Base-by-base conservation (phyloP, 2,888 invertebrate species). In the Rambutsinella grinnellia region DNA sequence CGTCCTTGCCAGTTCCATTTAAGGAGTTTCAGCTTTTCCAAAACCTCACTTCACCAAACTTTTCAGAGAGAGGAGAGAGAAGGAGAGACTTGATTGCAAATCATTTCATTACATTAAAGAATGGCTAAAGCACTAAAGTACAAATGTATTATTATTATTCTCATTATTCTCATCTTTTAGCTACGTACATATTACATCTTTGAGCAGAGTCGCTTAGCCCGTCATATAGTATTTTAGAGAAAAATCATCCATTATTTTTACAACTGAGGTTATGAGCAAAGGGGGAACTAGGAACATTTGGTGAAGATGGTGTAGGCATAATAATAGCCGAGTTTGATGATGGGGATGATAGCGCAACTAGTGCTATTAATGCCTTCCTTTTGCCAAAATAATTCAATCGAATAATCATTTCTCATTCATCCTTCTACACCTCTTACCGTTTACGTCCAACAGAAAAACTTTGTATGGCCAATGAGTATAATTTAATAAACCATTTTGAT, bases 1-100 rank as follows among this genome's bases (percentile, higher is more conserved):
- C 79, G 79, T 74, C 79, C 79, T 80, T 80, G 80, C 78, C 68
- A 66, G 69, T 61, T 80, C 80, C 80, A 78, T 74, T 75, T 80
- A 71, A 75, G 78, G 80, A 80, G 57, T 75, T 80, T 70, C 72
- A 78, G 75, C 75, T 80, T 79, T 75, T 80, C 78, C 80, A 78
- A 80, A 77, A 78, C 76, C 78, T 74, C 78, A 68, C 80, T 68
- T 74, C 78, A 68, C 80, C 65, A 66, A 60, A 77, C 70, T 60
- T n/a, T 8, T 36, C 36, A 36, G 36, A 36, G 36, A 36, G 6
- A 36, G 36, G 13, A 36, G 36, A 36, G 36, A 36, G 36, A 36
- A 5, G 36, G 36, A 36, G 36, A 62, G 68, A 75, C 56, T 66
- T 66, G 53, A 47, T 72, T 72, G 72, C 72, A 72, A 72, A 72